Evolutionary conservation across 2,113 vertebrate genomes (phyloP), one percentile per base, ranked within the genome.

Genomic region (Mustela nigripes): DNA sequence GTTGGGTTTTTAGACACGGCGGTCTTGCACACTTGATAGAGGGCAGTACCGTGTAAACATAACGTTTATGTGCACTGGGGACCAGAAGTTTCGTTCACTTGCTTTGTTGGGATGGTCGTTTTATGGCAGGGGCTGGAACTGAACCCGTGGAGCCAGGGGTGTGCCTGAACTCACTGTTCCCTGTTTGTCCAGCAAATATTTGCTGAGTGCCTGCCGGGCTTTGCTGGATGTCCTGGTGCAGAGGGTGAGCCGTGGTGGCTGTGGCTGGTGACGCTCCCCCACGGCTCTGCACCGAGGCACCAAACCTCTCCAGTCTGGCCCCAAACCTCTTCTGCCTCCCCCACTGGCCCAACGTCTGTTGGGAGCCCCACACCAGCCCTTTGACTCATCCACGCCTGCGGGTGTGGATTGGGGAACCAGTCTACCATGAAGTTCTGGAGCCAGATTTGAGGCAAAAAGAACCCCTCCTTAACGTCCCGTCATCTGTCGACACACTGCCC

Each of bases 191-290:
- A 39, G 80, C 60, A 74, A 12, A 26, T n/a, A 11, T 15, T 45
- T 19, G 42, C n/a, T 4, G 39, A 7, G 24, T 10, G 18, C 73
- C 53, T 22, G 5, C 24, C 2, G 63, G 2, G 2, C 45, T 11
- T 39, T 16, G 63, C 39, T 5, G 31, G 39, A 7, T n/a, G 21
- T 31, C 33, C 60, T 5, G 1, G 4, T 21, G 24, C 82, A 15
- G 18, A 45, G 36, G 31, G 33, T 2, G 11, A 48, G 18, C 56
- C 1, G 1, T 4, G 0, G 12, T 15, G 56, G 69, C 21, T n/a
- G n/a, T 4, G 42, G 28, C 15, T 33, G 31, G 19, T 1, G 7
- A 26, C 0, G 2, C 39, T 93, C 10, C 4, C 42, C 0, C 31
- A 0, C 26, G 12, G 39, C 28, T 24, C 86, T 31, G n/a, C 53